Evolutionary conservation across 1,140 invertebrate genomes (phyloP), one percentile per base, ranked within the genome.

Genomic region (Pygmarrhopalites habei): DNA sequence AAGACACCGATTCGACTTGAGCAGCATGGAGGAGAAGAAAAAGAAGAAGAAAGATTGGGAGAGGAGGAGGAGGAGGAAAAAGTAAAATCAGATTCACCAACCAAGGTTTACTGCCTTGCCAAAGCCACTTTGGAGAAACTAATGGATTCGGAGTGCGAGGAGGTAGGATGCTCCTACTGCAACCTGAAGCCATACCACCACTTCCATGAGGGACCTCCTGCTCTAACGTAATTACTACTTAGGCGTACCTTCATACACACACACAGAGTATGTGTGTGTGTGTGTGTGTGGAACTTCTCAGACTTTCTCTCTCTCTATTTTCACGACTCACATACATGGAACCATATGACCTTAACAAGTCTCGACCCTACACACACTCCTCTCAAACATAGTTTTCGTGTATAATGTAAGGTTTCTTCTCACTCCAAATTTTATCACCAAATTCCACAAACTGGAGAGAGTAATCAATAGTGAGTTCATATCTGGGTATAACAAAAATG

Each of bases 71-170:
- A 2, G 25, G 49, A 28, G 28, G 32, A 35, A 19, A n/a, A 47
- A 47, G 44, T 47, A 19, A n/a, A n/a, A 46, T 21, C 57, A 46
- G 57, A 32, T 30, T 49, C 58, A 28, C 44, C 30, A 12, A 21
- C 44, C 21, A 65, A 65, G 28, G 64, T 66, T 56, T 61, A 63
- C 59, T 69, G 67, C 44, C 58, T 69, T 44, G 56, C 67, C 52
- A 69, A 69, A 61, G 53, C 49, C 39, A 44, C 60, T 44, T 26
- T 69, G 53, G 60, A 65, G 53, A 58, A 64, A 63, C 49, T 65
- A 63, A 69, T 69, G 67, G 59, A 66, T 30, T 26, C 49, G 12
- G 60, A 56, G 49, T 52, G 49, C 19, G 44, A n/a, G 44, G 44
- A 51, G 49, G 15, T 51, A 43, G 58, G 29, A 59, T 59, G 44